These are phyloP conservation scores for Pluvialis apricaria DNA, from an alignment of 2,113 vertebrate species.

Conservation along the genomic window DNA sequence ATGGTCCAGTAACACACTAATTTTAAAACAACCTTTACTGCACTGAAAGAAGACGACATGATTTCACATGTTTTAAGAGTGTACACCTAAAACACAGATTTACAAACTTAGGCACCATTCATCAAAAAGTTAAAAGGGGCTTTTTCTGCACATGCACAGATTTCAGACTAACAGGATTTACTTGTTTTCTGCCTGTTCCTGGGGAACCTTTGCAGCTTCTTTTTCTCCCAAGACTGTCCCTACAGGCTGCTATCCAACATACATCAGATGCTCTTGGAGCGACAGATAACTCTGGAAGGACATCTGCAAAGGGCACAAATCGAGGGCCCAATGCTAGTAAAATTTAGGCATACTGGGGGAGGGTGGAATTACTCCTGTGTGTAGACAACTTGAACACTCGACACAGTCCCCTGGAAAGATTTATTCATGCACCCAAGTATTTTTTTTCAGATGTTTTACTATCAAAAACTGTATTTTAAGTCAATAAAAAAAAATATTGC, in stretches of 20 bases:
- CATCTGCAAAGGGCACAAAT: conserved; percentile 32
- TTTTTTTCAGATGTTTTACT: neutral
- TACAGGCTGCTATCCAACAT: conserved; percentile 68
- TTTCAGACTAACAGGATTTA: conserved; percentile 51
- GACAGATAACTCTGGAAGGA: conserved; percentile 51
- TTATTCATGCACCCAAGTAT: neutral
- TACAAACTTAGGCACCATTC: conserved; percentile 40
- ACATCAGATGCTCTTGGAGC: conserved; percentile 49
- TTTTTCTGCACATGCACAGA: conserved; percentile 4
- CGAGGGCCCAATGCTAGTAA: neutral
- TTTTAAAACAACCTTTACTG: conserved; percentile 14
- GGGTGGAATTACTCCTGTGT: neutral
- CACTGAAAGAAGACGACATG: neutral
- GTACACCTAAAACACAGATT: conserved; percentile 20
- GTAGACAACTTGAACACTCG: neutral
- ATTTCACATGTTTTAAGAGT: conserved; percentile 52
- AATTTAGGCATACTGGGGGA: neutral
- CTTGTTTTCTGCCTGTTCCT: conserved; percentile 53
- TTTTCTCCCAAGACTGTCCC: conserved; percentile 50
- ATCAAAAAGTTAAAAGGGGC: conserved; percentile 60
- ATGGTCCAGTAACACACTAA: neutral
- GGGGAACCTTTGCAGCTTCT: conserved; percentile 15
- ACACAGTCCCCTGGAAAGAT: neutral
- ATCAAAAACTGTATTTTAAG: neutral
- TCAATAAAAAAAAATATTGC: conserved; percentile 6